These are phyloP conservation scores for Drosophila nr. perissopoda DNA, from an alignment of 2,888 invertebrate genomes.

Conservation along the genomic window DNA sequence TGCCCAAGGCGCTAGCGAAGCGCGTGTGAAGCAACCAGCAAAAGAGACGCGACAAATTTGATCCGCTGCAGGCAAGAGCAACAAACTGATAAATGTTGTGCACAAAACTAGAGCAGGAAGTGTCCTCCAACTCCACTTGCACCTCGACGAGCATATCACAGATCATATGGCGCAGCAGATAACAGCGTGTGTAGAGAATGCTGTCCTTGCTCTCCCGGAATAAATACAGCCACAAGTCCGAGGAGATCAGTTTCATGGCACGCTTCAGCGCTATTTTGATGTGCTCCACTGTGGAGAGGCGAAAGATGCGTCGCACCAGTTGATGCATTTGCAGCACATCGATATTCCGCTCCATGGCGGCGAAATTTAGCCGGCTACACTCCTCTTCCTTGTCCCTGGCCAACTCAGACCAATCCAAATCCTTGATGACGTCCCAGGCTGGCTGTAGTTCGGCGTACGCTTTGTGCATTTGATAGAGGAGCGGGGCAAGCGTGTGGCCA, in stretches of 20 bases:
- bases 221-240: constrained; percentile 55
- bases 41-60: constrained; percentile 45
- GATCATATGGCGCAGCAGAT: constrained; percentile 61
- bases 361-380: constrained; percentile 3
- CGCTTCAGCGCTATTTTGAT: constrained; percentile 55
- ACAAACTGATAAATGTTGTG: constrained; percentile 55
- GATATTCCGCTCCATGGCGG: constrained; percentile 20
- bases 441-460: constrained; percentile 52
- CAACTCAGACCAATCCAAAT: constrained; percentile 56
- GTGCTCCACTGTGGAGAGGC: constrained; percentile 28
- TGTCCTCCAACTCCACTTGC: constrained; percentile 4
- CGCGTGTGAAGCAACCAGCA: constrained; percentile 47
- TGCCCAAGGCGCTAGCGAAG: constrained; percentile 42
- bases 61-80: constrained; percentile 1
- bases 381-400: constrained; percentile 1
- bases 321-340: constrained; percentile 54
- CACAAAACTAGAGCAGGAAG: constrained; percentile 36
- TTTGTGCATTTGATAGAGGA: constrained; percentile 59
- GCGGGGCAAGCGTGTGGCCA: constrained; percentile 53
- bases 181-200: constrained; percentile 56
- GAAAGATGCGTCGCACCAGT: constrained; percentile 62
- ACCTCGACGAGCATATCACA: constrained; percentile 51
- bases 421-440: constrained; percentile 48
- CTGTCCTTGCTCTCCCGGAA: constrained; percentile 57
- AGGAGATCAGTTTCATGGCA: constrained; percentile 41